Evolutionary conservation across 2,797 vertebrate genomes (phyloP).

Genomic region (Chelon labrosus): DNA sequence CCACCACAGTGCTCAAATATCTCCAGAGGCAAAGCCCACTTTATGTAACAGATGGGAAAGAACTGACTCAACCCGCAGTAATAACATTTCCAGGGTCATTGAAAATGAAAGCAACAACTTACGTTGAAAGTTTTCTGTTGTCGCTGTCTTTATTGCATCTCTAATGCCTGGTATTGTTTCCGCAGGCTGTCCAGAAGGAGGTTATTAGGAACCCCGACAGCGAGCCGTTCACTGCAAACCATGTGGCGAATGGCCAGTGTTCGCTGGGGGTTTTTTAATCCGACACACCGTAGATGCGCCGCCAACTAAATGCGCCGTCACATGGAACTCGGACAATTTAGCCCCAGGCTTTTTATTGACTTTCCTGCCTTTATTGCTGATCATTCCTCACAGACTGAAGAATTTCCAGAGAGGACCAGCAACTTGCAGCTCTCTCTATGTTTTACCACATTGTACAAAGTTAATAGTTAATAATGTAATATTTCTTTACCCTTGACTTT

Average conservation of each 20-base stretch:
- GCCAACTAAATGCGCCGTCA: not conserved
- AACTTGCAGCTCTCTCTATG: not conserved
- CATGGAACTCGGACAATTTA: conserved; percentile 9
- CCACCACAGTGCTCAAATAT: no score
- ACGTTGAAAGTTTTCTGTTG: not conserved
- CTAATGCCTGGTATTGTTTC: conserved; percentile 54
- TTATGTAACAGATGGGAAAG: not conserved
- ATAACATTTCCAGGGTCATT: not conserved
- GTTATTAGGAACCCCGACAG: conserved; percentile 25
- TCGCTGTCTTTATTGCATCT: conserved; percentile 1
- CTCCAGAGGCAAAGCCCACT: not conserved
- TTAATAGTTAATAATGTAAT: not conserved
- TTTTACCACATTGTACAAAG: conserved; percentile 17
- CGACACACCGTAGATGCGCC: not conserved
- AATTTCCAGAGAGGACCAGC: not conserved
- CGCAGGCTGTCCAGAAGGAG: conserved; percentile 60
- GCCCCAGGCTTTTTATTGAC: conserved; percentile 19
- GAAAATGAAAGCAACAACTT: not conserved
- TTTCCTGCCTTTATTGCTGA: conserved; percentile 2
- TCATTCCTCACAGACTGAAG: not conserved
- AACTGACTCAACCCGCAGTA: not conserved
- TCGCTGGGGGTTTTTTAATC: not conserved
- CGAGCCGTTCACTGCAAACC: conserved; percentile 46
- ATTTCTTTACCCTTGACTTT: conserved; percentile 1
- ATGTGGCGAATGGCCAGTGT: conserved; percentile 57